phyloP scores from a whole-genome alignment of 2,888 invertebrate genomes.

The Metalampra italica region DNA sequence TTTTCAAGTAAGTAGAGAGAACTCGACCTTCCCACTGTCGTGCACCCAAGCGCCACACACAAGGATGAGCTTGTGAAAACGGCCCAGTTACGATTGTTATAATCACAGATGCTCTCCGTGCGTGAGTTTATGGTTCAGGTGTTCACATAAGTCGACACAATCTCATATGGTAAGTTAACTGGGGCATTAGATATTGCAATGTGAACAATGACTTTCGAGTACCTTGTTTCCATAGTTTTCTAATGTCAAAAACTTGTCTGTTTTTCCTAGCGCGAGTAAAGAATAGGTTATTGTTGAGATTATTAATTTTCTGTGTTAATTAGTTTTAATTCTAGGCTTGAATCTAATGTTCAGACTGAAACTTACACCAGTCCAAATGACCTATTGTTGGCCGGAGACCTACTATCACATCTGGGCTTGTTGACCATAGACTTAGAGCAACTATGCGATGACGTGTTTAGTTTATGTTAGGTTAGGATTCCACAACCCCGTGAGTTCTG shows the following conservation, averaged over 20 bases:
- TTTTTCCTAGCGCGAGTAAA: not conserved
- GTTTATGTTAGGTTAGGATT: too few species aligned
- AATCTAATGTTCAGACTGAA: too few species aligned
- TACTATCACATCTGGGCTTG: too few species aligned
- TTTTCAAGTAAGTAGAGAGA: not conserved
- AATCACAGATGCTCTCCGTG: constrained; percentile 9
- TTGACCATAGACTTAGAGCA: too few species aligned
- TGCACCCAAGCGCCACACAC: constrained; percentile 13
- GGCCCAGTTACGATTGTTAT: constrained; percentile 23
- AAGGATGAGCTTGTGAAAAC: constrained; percentile 35
- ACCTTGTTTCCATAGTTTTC: constrained; percentile 49
- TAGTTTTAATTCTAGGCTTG: too few species aligned
- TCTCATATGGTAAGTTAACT: constrained; percentile 5
- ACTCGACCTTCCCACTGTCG: constrained; percentile 1
- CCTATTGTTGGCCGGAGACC: too few species aligned
- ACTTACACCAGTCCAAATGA: too few species aligned
- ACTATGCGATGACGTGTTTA: too few species aligned
- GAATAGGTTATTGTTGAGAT: not conserved
- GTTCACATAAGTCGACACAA: constrained; percentile 44
- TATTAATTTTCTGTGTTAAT: too few species aligned
- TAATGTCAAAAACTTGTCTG: constrained; percentile 37
- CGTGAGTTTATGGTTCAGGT: constrained; percentile 39
- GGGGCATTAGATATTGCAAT: constrained; percentile 18
- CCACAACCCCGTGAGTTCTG: too few species aligned
- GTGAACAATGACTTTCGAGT: constrained; percentile 41